Conservation (phyloP, 2,797 vertebrate species). For the Hydrophis major region DNA sequence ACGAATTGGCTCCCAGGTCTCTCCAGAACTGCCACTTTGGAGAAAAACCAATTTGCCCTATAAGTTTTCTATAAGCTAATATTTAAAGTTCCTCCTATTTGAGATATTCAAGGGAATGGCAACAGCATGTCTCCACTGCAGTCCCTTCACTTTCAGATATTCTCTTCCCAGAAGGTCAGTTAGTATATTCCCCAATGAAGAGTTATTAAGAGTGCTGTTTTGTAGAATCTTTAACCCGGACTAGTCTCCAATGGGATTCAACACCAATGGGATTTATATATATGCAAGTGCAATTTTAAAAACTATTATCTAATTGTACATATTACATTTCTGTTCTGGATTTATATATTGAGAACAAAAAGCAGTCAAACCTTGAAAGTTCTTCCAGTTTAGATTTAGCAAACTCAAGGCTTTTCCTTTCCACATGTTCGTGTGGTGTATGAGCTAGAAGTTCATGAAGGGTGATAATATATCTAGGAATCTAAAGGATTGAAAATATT, state of each 20-base stretch:
- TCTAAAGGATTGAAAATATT: conserved; percentile 70
- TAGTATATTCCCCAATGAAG: neutral
- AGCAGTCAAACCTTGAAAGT: conserved; percentile 83
- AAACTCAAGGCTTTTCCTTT: conserved; percentile 97
- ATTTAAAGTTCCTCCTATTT: neutral
- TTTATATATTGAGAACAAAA: conserved; percentile 6
- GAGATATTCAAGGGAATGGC: neutral
- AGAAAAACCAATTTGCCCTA: neutral
- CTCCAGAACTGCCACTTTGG: neutral
- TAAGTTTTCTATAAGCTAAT: neutral
- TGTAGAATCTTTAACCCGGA: neutral
- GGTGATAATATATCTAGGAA: conserved; percentile 98
- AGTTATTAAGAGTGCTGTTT: neutral
- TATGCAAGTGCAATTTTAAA: neutral
- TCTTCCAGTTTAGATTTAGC: conserved; percentile 98
- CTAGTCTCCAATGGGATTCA: neutral
- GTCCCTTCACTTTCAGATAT: neutral
- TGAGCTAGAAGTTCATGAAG: conserved; percentile 96
- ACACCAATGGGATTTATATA: neutral
- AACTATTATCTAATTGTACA: neutral
- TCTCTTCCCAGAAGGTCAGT: neutral
- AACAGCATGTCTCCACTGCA: neutral
- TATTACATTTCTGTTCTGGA: conserved; percentile 12
- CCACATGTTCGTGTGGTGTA: conserved; percentile 96
- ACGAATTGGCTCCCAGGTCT: neutral